phyloP scores from a whole-genome alignment of 2,888 invertebrate species.

The Drosophila robusta region DNA sequence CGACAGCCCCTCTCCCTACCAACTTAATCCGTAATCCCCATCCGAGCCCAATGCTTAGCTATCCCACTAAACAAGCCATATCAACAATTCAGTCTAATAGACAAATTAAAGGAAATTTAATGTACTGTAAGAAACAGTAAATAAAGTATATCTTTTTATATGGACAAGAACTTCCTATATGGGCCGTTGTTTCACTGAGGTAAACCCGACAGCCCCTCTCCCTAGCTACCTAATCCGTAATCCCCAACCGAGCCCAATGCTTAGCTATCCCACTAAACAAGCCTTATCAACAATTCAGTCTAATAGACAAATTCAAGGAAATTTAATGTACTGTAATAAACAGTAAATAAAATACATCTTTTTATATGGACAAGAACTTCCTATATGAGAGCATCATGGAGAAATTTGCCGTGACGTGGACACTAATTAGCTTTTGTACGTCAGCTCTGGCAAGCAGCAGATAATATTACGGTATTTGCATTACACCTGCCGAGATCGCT shows the following conservation, averaged over 20 bases:
- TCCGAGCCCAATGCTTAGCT: constrained; percentile 1
- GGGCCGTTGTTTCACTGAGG: too few species aligned
- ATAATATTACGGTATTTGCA: constrained; percentile 38
- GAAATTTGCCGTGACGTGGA: constrained; percentile 41
- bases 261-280: neutral
- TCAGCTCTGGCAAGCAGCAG: constrained; percentile 10
- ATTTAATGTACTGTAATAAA: constrained; percentile 6
- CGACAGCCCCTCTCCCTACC: neutral
- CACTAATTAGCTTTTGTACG: constrained; percentile 41
- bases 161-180: too few species aligned
- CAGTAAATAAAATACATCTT: neutral
- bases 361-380: too few species aligned
- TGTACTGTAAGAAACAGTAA: constrained; percentile 1
- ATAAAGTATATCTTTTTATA: neutral
- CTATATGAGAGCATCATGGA: too few species aligned
- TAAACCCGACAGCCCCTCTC: too few species aligned
- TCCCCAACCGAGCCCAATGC: too few species aligned
- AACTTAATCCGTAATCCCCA: neutral
- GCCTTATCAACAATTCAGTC: neutral
- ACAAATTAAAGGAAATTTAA: neutral
- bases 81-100: neutral
- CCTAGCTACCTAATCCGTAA: too few species aligned
- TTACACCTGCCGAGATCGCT: constrained; percentile 40
- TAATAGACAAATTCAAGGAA: neutral
- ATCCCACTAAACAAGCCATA: neutral